Conservation (phyloP, 2,888 invertebrate species). For the Galeruca laticollis region DNA sequence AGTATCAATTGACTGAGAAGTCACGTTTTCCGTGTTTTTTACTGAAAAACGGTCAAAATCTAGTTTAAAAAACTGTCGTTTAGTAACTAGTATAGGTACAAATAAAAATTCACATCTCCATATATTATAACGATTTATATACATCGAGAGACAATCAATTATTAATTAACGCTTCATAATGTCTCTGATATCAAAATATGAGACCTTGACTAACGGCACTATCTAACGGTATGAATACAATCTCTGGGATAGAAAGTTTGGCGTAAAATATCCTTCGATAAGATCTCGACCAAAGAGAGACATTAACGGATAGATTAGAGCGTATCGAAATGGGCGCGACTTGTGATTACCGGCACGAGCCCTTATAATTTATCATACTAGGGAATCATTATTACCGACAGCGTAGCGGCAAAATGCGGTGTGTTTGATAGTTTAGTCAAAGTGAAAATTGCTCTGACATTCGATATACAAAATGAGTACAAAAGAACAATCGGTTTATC, state of each 20-base stretch:
- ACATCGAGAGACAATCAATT: too few relatives aligned
- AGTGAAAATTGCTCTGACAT: slow-evolving; percentile 54
- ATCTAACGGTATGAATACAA: not conserved
- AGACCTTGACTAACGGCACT: too few relatives aligned
- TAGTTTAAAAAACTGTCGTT: too few relatives aligned
- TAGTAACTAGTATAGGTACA: too few relatives aligned
- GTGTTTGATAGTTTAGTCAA: slow-evolving; percentile 51
- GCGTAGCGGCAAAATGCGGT: slow-evolving; percentile 27
- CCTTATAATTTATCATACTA: slow-evolving; percentile 55
- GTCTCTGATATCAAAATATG: too few relatives aligned
- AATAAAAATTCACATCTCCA: too few relatives aligned
- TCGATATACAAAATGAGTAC: slow-evolving; percentile 46
- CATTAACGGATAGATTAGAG: slow-evolving; percentile 58
- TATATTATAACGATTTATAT: too few relatives aligned
- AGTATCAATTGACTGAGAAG: too few relatives aligned
- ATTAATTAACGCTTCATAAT: too few relatives aligned
- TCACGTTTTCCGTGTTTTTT: too few relatives aligned
- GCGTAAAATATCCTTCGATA: slow-evolving; percentile 45
- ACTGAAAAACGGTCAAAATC: too few relatives aligned
- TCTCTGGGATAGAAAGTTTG: slow-evolving; percentile 30
- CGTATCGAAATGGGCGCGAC: slow-evolving; percentile 55
- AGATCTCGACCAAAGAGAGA: slow-evolving; percentile 56
- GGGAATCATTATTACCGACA: slow-evolving; percentile 43
- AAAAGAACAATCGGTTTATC: slow-evolving; percentile 34
- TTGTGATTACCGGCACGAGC: slow-evolving; percentile 57